These are phyloP conservation scores for Phasia obesa DNA, from an alignment of 2,888 invertebrate species.

Conservation along the genomic window DNA sequence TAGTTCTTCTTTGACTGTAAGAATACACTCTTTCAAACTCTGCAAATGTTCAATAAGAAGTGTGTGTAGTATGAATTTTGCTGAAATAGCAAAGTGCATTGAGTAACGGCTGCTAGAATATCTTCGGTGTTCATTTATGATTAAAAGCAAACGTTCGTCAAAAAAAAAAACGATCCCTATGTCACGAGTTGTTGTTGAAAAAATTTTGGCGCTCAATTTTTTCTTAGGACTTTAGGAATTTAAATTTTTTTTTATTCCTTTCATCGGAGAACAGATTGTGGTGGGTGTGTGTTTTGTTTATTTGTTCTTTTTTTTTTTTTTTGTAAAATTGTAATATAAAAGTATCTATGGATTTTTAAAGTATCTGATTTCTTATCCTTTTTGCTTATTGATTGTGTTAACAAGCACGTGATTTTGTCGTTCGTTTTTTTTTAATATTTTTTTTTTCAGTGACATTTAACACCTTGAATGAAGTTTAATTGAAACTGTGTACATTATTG, in stretches of 20 bases:
- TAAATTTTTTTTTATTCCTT: constrained; percentile 17
- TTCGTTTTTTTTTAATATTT: constrained; percentile 28
- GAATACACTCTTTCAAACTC: background rate
- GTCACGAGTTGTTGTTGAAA: constrained; percentile 51
- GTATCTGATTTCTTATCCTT: constrained; percentile 67
- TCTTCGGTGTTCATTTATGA: background rate
- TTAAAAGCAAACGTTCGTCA: constrained; percentile 4
- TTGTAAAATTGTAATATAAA: constrained; percentile 24
- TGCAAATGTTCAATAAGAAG: background rate
- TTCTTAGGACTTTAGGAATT: background rate
- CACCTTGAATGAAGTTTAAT: constrained; percentile 52
- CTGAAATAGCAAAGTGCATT: constrained; percentile 44
- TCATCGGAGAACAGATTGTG: constrained; percentile 48
- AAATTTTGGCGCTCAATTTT: constrained; percentile 57
- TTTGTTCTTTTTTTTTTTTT: constrained; percentile 1
- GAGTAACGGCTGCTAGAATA: constrained; percentile 34
- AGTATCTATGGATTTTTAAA: constrained; percentile 16
- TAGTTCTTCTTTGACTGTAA: too few species aligned
- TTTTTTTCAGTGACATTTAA: constrained; percentile 53
- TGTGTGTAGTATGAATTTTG: background rate
- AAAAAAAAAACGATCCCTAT: constrained; percentile 43
- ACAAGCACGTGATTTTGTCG: constrained; percentile 65
- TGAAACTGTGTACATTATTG: constrained; percentile 27
- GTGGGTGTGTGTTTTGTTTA: constrained; percentile 50
- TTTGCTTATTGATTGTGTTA: constrained; percentile 45